Base-by-base conservation (phyloP, 2,113 vertebrate species). In the Syngnathus typhle region DNA sequence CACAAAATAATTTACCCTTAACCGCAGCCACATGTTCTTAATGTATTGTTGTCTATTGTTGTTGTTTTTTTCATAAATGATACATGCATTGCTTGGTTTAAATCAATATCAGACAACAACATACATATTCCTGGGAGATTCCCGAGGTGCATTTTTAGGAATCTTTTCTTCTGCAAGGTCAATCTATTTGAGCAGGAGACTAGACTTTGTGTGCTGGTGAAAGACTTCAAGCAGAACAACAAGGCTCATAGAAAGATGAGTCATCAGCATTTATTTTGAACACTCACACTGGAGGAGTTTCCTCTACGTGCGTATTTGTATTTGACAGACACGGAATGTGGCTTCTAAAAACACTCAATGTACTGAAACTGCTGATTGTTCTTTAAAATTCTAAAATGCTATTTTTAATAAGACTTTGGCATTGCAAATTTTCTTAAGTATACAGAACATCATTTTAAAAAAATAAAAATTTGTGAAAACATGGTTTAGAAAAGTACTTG, bases 231-330 rank as follows among this genome's bases (percentile, higher is more conserved):
- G 77, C 71, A 79, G 77, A 67, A 78, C 77, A 88, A 72, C 71
- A 74, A 83, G 72, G 55, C 76, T 74, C 80, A 75, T 76, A 79
- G 81, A 88, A 80, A 87, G 85, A 88, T 89, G 88, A 89, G 72
- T 89, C 88, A 89, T 89, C 87, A 81, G 81, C 78, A 72, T 85
- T 88, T 88, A 85, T 88, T 88, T 84, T 74, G 62, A 87, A 88
- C 84, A 77, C 88, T 87, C 88, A 88, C 87, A 83, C 82, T 7
- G 67, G 76, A 88, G 87, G 88, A 89, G 78, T 87, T 88, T 88
- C 88, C 88, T 88, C 76, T 72, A 27, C 73, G 70, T 73, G 60
- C 71, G 67, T 68, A 60, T 70, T 65, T 72, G 70, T 37, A 27
- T 64, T 70, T 64, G 63, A 62, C 39, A 19, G 69, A 41, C 68